Percentiles rank a stretch among this genome's conserved stretches.
Evolutionary conservation across 2,888 invertebrate genomes (phyloP).

Genomic region (Syritta pipiens): DNA sequence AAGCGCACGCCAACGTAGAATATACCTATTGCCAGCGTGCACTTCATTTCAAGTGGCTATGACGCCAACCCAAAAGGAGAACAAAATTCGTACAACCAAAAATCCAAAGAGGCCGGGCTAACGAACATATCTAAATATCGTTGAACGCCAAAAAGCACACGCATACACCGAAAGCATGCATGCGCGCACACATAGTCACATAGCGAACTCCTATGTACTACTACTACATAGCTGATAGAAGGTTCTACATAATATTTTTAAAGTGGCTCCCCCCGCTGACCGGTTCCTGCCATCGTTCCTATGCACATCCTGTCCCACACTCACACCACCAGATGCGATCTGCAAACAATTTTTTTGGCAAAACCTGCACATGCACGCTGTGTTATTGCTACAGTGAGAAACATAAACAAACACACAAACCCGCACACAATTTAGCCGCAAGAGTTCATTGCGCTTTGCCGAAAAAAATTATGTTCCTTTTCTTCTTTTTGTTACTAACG

Average conservation of each 20-base stretch:
- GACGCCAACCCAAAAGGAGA: slow-evolving; percentile 49
- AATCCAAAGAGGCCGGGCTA: slow-evolving; percentile 54
- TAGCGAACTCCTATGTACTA: slow-evolving; percentile 63
- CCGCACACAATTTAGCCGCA: slow-evolving; percentile 50
- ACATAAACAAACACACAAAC: slow-evolving; percentile 58
- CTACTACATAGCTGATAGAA: slow-evolving; percentile 62
- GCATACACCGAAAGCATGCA: slow-evolving; percentile 2
- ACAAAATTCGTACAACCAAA: slow-evolving; percentile 12
- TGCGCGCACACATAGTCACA: slow-evolving; percentile 19
- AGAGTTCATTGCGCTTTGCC: slow-evolving; percentile 64
- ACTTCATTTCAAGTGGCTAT: slow-evolving; percentile 60
- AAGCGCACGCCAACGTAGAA: slow-evolving; percentile 63
- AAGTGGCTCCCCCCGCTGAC: not conserved
- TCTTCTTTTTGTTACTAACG: slow-evolving; percentile 49
- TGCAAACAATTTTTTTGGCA: slow-evolving; percentile 40
- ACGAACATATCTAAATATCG: slow-evolving; percentile 65
- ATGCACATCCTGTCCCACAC: slow-evolving; percentile 50
- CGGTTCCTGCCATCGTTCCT: not conserved
- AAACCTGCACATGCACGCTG: slow-evolving; percentile 57
- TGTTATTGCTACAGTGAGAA: slow-evolving; percentile 6
- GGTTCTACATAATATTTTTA: slow-evolving; percentile 50
- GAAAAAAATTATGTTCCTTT: slow-evolving; percentile 21
- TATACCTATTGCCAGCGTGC: slow-evolving; percentile 44
- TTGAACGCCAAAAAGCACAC: slow-evolving; percentile 40
- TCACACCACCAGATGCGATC: slow-evolving; percentile 43